A percentile compares a stretch with the other conserved stretches of the same genome.
These are phyloP conservation scores for Anabas testudineus DNA, from an alignment of 2,797 vertebrate genomes.

Conservation along the genomic window DNA sequence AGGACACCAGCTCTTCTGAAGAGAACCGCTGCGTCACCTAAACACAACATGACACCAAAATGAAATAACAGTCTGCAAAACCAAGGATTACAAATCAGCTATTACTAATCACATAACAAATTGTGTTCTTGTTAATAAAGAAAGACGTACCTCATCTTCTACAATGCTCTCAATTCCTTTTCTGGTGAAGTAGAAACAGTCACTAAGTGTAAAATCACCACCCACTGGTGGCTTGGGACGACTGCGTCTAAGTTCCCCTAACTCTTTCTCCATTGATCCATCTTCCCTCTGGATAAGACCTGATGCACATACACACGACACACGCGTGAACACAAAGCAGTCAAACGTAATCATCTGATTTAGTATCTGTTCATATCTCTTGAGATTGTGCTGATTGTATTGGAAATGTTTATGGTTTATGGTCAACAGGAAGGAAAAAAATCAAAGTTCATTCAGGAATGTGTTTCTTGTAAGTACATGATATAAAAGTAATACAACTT, in stretches of 20 bases:
- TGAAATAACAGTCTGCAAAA: not conserved
- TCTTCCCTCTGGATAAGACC: conserved; percentile 93
- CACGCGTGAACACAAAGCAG: conserved; percentile 14
- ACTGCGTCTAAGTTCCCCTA: conserved; percentile 85
- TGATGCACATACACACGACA: conserved; percentile 61
- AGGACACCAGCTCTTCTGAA: conserved; percentile 95
- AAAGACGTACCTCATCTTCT: conserved; percentile 87
- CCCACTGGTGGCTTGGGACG: conserved; percentile 79
- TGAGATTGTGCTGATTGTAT: not conserved
- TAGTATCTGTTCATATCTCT: conserved; percentile 22
- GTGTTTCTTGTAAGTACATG: not conserved
- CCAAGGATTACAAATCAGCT: not conserved
- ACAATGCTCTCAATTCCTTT: conserved; percentile 95
- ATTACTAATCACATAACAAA: not conserved
- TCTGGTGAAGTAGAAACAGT: conserved; percentile 94
- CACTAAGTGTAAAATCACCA: conserved; percentile 92
- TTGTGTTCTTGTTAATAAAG: not conserved
- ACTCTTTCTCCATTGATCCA: conserved; percentile 93
- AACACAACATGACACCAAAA: not conserved
- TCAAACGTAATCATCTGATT: conserved; percentile 23
- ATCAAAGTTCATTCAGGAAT: conserved; percentile 24
- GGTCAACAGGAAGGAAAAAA: conserved; percentile 3
- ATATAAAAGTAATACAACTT: not conserved
- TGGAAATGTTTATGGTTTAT: not conserved
- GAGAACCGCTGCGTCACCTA: conserved; percentile 94